Percentiles rank a stretch among this genome's conserved stretches.
phyloP scores from a whole-genome alignment of 2,888 invertebrate species.

The Ectemnius lituratus region DNA sequence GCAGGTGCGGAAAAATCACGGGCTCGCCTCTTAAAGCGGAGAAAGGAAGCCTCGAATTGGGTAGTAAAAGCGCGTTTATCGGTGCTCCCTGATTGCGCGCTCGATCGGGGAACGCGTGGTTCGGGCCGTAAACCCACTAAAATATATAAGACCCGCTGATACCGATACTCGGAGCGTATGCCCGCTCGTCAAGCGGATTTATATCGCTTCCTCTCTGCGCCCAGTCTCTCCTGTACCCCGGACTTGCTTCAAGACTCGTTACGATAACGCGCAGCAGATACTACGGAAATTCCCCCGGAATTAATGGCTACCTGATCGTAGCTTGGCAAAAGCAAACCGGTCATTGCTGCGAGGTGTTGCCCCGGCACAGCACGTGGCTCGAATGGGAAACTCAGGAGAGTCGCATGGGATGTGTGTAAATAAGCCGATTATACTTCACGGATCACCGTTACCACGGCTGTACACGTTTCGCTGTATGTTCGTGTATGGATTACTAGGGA shows the following conservation, averaged over 20 bases:
- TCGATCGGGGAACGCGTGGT: background rate
- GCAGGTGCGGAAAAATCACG: conserved; percentile 4
- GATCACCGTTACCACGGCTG: conserved; percentile 23
- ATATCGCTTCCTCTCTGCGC: conserved; percentile 8
- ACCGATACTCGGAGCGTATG: conserved; percentile 1
- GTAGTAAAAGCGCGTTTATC: conserved; percentile 6
- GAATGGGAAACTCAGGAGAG: conserved; percentile 46
- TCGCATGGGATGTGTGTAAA: conserved; percentile 39
- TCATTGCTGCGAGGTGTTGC: conserved; percentile 18
- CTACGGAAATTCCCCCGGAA: conserved; percentile 13
- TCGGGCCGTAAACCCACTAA: conserved; percentile 1
- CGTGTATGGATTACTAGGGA: conserved; percentile 33
- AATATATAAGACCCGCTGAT: conserved; percentile 4
- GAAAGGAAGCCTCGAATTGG: conserved; percentile 6
- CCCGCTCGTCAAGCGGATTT: conserved; percentile 10
- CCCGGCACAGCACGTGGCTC: conserved; percentile 40
- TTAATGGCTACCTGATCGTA: conserved; percentile 30
- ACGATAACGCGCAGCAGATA: conserved; percentile 19
- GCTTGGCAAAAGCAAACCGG: conserved; percentile 19
- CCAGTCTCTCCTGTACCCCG: background rate
- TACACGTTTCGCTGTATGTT: conserved; percentile 17
- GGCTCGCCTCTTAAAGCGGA: background rate
- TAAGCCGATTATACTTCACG: conserved; percentile 59
- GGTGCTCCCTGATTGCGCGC: conserved; percentile 9
- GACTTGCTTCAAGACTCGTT: conserved; percentile 8